Base-by-base conservation (phyloP, 2,888 invertebrate species). In the Chalcosyrphus nemorum region DNA sequence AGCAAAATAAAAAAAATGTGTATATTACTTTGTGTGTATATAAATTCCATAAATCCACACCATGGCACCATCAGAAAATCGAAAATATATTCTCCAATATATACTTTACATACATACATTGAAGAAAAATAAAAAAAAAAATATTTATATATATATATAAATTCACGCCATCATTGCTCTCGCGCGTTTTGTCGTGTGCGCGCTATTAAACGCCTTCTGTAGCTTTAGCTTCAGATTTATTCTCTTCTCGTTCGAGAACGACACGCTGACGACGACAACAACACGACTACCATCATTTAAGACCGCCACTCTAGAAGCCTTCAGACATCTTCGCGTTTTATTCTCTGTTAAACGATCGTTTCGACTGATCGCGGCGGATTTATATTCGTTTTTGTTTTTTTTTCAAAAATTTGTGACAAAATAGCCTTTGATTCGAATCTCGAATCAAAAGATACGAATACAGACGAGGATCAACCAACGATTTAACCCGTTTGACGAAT, bases 81-180 rank as follows among this genome's bases (percentile, higher is more conserved):
- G 19, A 66, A 78, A 80, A 80, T 65, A 70, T 56, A 65, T 65
- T 57, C 56, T 57, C 41, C 78, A 72, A 56, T 65, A 76, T 32
- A 54, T 6, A 32, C 57, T 43, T 11, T 27, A 4, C 41, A 65
- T 38, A 70, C 3, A 19, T 59, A 65, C n/a, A n/a, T n/a, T 24
- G 32, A 32, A 57, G 24, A 63, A 5, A 57, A 59, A 29, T 2
- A 38, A 32, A 21, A 56, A 56, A 21, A 43, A 15, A 52, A 29
- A 47, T 21, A 57, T n/a, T n/a, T n/a, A 57, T 59, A 43, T 57
- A 45, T 59, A 59, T 66, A 57, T 9, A 63, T 38, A 65, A 75
- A 74, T 81, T 82, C 78, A 77, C 71, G 75, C 71, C 72, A 76
- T 68, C 72, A 76, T 84, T 78, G 61, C 71, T 84, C 68, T 66